A percentile compares a stretch with the other conserved stretches of the same genome.
Conservation (phyloP, 2,888 invertebrate genomes). For the Caradrina kadenii region DNA sequence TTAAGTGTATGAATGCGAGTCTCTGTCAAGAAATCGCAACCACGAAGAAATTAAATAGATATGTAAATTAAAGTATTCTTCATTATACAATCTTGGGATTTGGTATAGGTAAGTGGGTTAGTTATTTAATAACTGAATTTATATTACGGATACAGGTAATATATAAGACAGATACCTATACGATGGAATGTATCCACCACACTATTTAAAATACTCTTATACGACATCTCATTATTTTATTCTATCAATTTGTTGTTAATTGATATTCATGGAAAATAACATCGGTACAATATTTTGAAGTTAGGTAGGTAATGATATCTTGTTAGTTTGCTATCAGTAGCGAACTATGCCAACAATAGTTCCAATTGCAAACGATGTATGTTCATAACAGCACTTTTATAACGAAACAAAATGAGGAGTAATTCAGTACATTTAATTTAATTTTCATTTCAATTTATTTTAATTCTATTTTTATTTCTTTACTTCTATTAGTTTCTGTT, state of each 20-base stretch:
- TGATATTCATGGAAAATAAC: constrained; percentile 16
- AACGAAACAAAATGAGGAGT: background rate
- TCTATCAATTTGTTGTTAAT: constrained; percentile 19
- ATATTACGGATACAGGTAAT: background rate
- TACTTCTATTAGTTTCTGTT: background rate
- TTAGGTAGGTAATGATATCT: constrained; percentile 2
- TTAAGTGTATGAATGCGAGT: background rate
- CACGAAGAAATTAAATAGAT: background rate
- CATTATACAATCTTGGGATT: constrained; percentile 8
- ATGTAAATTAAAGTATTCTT: background rate
- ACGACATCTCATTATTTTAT: constrained; percentile 44
- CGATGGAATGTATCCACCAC: background rate
- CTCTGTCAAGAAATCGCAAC: background rate
- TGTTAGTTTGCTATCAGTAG: constrained; percentile 5
- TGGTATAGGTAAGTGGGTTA: background rate
- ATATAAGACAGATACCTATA: background rate
- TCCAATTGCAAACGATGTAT: constrained; percentile 5
- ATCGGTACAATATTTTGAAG: constrained; percentile 14
- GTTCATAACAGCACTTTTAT: background rate
- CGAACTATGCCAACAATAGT: constrained; percentile 4
- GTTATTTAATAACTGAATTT: constrained; percentile 1
- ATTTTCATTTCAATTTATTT: too few species aligned
- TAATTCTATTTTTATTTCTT: too few species aligned
- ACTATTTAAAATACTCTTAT: constrained; percentile 26
- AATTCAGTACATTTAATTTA: constrained; percentile 4